phyloP scores from a whole-genome alignment of 2,797 vertebrate species.

The Danionella dracula region DNA sequence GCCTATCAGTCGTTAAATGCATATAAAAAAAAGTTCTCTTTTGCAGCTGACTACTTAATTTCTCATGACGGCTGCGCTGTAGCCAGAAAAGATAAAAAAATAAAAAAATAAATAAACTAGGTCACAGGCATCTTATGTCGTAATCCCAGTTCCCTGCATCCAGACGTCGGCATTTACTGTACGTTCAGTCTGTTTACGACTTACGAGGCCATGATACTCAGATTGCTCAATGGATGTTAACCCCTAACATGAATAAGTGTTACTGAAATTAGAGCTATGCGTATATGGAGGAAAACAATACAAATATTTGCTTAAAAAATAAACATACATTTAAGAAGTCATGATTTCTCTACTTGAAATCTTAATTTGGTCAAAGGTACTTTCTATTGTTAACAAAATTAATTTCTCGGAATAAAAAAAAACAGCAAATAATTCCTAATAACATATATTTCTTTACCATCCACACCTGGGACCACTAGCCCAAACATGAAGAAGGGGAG shows the following conservation, averaged over 20 bases:
- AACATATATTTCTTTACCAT: not conserved
- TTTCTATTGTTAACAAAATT: not conserved
- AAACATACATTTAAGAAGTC: too few relatives aligned
- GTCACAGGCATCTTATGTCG: conserved; percentile 74
- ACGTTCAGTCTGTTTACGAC: conserved; percentile 62
- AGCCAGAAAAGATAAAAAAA: conserved; percentile 43
- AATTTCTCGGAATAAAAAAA: too few relatives aligned
- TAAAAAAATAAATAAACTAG: conserved; percentile 62
- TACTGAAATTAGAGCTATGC: conserved; percentile 38
- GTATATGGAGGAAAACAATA: too few relatives aligned
- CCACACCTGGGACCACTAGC: conserved; percentile 1
- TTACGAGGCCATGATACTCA: conserved; percentile 66
- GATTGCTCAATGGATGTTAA: conserved; percentile 61
- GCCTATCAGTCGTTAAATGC: too few relatives aligned
- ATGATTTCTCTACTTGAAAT: too few relatives aligned
- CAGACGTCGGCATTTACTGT: conserved; percentile 62
- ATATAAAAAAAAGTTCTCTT: conserved; percentile 46
- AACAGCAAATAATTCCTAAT: too few relatives aligned
- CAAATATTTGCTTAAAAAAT: too few relatives aligned
- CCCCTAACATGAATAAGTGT: conserved; percentile 58
- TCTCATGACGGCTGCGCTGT: conserved; percentile 51
- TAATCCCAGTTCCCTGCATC: conserved; percentile 71
- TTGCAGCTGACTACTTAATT: conserved; percentile 53
- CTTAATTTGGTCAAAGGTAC: not conserved
- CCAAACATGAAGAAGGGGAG: conserved; percentile 42